Evolutionary conservation across 1,140 invertebrate genomes (phyloP).

Genomic region (Lucilia cuprina): DNA sequence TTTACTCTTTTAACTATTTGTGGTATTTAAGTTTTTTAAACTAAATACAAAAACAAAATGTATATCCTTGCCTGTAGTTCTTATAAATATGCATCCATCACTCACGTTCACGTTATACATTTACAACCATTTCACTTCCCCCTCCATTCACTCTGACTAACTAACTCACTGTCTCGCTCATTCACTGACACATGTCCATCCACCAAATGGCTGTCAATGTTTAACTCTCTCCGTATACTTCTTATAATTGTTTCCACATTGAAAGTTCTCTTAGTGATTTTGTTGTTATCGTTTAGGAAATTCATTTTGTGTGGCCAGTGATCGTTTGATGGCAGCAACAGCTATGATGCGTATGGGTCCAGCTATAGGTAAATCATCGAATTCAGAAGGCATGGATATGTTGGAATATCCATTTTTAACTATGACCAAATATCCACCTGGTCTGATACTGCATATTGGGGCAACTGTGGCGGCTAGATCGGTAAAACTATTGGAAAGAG

Average conservation of each 20-base stretch:
- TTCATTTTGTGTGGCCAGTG: conserved; percentile 60
- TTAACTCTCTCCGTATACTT: not conserved
- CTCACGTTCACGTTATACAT: not conserved
- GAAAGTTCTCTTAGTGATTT: not conserved
- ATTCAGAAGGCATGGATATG: conserved; percentile 79
- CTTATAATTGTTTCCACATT: not conserved
- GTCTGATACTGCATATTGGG: conserved; percentile 88
- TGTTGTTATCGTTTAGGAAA: conserved; percentile 47
- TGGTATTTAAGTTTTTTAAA: not conserved
- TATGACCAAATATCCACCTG: conserved; percentile 86
- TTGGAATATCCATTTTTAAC: conserved; percentile 96
- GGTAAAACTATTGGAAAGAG: conserved; percentile 86
- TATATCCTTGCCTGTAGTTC: conserved; percentile 9
- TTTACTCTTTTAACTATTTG: not conserved
- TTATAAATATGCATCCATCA: not conserved
- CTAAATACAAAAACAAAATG: not conserved
- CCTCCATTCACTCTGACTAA: not conserved
- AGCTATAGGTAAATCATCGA: conserved; percentile 64
- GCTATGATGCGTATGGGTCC: conserved; percentile 64
- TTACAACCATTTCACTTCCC: not conserved
- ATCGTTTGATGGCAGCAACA: conserved; percentile 56
- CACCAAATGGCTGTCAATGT: not conserved
- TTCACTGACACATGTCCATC: not conserved
- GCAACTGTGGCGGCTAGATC: conserved; percentile 87
- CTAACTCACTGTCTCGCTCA: not conserved